Evolutionary conservation across 2,797 vertebrate species (phyloP), one percentile per base, ranked within the genome.

Genomic region (Artibeus jamaicensis): DNA sequence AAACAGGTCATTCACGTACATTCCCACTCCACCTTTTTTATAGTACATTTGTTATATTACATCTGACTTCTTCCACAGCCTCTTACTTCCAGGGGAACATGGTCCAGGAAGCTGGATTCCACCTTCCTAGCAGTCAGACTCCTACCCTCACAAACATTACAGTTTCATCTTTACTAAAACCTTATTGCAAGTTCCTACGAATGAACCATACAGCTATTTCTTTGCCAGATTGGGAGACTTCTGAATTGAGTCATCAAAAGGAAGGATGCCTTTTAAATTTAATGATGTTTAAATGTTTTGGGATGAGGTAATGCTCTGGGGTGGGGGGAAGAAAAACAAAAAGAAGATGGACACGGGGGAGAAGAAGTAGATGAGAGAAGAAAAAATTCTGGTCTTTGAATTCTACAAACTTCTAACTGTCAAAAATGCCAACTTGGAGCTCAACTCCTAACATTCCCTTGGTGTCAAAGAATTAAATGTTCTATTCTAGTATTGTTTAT

Each of bases 1-100:
- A 96, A 96, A 92, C 65, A 86, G 22, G 81, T 73, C 95, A 96
- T 29, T 14, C 57, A 89, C 48, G 71, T 26, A 96, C 68, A 53
- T 94, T 70, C 89, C 34, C 94, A 37, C 42, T 55, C 74, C 48
- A 53, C 39, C 29, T 26, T 10, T 90, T 85, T 84, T 34, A 37
- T 55, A 42, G 76, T 21, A 67, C 50, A 24, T 87, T 83, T 92
- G 24, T 22, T 79, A 95, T 53, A 65, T 62, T 78, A 76, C 67
- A 91, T 82, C 76, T 87, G 59, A 94, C 42, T 93, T 86, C 44
- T 68, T 70, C 95, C 53, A 15, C 12, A 22, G 46, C 44, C 48
- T 96, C 50, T 95, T 67, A 16, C 65, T 85, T 57, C 44, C 67
- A 79, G 46, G n/a, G 10, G 48, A 93, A 86, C 55, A 37, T 92